Percentiles rank a stretch among this genome's conserved stretches.
These are phyloP conservation scores for Xyrichtys novacula DNA, from an alignment of 2,797 vertebrate genomes.

Conservation along the genomic window DNA sequence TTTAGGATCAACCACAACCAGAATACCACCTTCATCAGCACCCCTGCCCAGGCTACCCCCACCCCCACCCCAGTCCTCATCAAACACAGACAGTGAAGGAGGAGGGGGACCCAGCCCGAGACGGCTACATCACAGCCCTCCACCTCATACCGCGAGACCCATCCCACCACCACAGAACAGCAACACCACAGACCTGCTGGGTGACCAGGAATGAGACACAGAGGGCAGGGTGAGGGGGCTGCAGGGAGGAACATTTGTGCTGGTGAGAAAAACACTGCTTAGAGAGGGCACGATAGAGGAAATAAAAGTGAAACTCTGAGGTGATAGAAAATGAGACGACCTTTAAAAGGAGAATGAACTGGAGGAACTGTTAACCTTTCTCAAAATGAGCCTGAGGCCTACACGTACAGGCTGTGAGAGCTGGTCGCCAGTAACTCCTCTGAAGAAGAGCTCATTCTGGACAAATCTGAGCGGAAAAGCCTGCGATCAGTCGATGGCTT, in stretches of 20 bases:
- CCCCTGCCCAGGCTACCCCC: constrained; percentile 79
- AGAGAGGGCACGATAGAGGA: constrained; percentile 12
- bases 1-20: constrained; percentile 69
- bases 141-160: constrained; percentile 71
- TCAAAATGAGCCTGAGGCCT: constrained; percentile 29
- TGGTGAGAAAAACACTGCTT: constrained; percentile 47
- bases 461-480: constrained; percentile 45
- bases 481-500: constrained; percentile 39
- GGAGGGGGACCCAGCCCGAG: constrained; percentile 84
- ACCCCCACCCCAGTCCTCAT: constrained; percentile 81
- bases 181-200: constrained; percentile 83
- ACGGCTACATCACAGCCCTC: constrained; percentile 78
- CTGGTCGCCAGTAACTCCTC: constrained; percentile 12
- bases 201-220: constrained; percentile 81
- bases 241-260: constrained; percentile 37
- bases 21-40: constrained; percentile 80
- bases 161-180: constrained; percentile 79
- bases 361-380: constrained; percentile 13
- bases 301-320: constrained; percentile 16
- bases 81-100: constrained; percentile 87
- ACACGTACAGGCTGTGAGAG: constrained; percentile 22
- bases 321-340: constrained; percentile 9
- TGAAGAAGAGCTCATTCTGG: constrained; percentile 21
- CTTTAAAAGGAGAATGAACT: constrained; percentile 31
- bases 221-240: neutral